Conservation (phyloP, 2,888 invertebrate species). For the Thecophora atra region DNA sequence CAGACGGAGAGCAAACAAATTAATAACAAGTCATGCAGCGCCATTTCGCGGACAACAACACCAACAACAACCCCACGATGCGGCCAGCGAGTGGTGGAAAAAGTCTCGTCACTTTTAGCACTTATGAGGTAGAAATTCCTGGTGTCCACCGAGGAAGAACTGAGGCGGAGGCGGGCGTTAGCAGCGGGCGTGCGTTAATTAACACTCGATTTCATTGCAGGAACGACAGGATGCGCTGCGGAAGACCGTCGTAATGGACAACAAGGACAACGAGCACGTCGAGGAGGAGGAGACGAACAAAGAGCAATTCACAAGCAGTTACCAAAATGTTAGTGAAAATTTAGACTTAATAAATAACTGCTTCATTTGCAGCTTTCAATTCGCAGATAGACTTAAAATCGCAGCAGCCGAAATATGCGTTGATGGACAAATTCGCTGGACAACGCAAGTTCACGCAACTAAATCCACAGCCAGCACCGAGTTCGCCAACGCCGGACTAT, state of each 20-base stretch:
- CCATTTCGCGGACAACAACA: conserved; percentile 40
- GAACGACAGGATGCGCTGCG: conserved; percentile 63
- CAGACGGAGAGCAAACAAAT: conserved; percentile 23
- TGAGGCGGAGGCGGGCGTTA: no score
- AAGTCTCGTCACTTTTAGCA: conserved; percentile 59
- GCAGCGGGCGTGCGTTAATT: no score
- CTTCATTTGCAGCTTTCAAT: not conserved
- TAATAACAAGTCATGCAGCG: conserved; percentile 27
- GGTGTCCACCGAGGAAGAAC: no score
- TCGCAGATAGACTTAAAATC: not conserved
- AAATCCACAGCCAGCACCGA: conserved; percentile 46
- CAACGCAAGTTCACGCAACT: conserved; percentile 23
- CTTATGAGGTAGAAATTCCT: conserved; percentile 55
- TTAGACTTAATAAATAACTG: not conserved
- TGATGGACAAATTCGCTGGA: conserved; percentile 39
- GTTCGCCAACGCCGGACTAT: conserved; percentile 57
- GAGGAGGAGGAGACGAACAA: conserved; percentile 39
- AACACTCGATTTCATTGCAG: conserved; percentile 51
- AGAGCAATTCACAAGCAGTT: conserved; percentile 37
- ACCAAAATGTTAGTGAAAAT: conserved; percentile 24
- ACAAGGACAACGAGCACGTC: conserved; percentile 56
- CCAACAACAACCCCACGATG: conserved; percentile 56
- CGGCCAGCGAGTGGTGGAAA: conserved; percentile 53
- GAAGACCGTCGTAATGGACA: conserved; percentile 62
- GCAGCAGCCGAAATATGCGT: not conserved